Evolutionary conservation across 2,797 vertebrate genomes (phyloP), one percentile per base, ranked within the genome.

Genomic region (Apogon hyalosoma): DNA sequence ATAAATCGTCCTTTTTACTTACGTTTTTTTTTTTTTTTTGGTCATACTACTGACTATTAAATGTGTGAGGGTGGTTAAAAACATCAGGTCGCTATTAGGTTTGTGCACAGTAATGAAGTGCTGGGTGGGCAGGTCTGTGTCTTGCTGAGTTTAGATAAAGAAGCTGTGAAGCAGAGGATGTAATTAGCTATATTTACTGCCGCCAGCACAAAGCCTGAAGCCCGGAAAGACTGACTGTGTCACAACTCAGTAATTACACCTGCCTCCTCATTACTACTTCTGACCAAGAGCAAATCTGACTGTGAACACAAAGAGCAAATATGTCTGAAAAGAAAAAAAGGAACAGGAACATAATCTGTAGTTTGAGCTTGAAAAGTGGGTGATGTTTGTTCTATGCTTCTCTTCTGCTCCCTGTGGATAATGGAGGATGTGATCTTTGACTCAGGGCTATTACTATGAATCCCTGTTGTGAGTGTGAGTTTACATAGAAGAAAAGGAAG

Each of bases 101-200:
- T 76, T 73, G 74, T 86, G 86, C 84, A 79, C 80, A 73, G 78
- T 93, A 91, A 93, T 93, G 87, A 93, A 90, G 91, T 86, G 88
- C 82, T 84, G 80, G 77, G 82, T 92, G 89, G 85, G 88, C 87
- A 84, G 89, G 83, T 85, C 88, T 74, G 82, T 85, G 88, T 92
- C 92, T 92, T 92, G 91, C 91, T 90, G 90, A 88, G 90, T 89
- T 90, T 82, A 90, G 92, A 93, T 93, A 93, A 92, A 92, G 86
- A 78, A 67, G 75, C 86, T 83, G 85, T 75, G 77, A 80, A 92
- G 88, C 84, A 77, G 77, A 91, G 82, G 86, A 87, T 90, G 90
- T 90, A 92, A 94, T 94, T 94, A 93, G 87, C 82, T 88, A 73
- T 90, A 89, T 92, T 94, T 92, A 90, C 90, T 61, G 66, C 85